A percentile compares a stretch with the other conserved stretches of the same genome.
Evolutionary conservation across 2,888 invertebrate genomes (phyloP).

Genomic region (Leptura quadrifasciata): DNA sequence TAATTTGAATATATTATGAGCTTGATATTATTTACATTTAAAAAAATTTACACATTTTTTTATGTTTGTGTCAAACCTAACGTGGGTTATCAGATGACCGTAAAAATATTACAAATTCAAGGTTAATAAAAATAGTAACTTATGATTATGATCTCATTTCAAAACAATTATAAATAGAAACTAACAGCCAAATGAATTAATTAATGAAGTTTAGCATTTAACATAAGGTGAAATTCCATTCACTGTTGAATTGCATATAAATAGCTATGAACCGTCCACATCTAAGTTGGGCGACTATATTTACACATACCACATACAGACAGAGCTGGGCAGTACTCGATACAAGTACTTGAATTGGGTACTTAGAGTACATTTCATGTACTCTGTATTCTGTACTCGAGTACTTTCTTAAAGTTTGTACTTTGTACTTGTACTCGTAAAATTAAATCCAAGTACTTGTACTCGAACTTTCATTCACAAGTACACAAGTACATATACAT

Average conservation of each 20-base stretch:
- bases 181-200: conserved; percentile 5
- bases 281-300: neutral
- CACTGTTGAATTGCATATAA: neutral
- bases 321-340: no score
- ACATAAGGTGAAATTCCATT: neutral
- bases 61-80: conserved; percentile 13
- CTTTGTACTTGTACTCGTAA: no score
- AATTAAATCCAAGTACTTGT: no score
- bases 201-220: conserved; percentile 5
- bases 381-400: no score
- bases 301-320: no score
- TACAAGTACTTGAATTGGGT: no score
- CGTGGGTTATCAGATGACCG: conserved; percentile 27
- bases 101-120: conserved; percentile 12
- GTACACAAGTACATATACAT: no score
- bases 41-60: neutral
- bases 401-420: no score
- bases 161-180: conserved; percentile 23
- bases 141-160: conserved; percentile 32
- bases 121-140: conserved; percentile 20
- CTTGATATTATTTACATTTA: neutral
- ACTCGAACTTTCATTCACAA: no score
- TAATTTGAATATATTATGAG: neutral
- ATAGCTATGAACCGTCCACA: neutral
- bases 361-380: no score